Evolutionary conservation across 2,888 invertebrate genomes (phyloP).

Genomic region (Sarcophaga subvicina): DNA sequence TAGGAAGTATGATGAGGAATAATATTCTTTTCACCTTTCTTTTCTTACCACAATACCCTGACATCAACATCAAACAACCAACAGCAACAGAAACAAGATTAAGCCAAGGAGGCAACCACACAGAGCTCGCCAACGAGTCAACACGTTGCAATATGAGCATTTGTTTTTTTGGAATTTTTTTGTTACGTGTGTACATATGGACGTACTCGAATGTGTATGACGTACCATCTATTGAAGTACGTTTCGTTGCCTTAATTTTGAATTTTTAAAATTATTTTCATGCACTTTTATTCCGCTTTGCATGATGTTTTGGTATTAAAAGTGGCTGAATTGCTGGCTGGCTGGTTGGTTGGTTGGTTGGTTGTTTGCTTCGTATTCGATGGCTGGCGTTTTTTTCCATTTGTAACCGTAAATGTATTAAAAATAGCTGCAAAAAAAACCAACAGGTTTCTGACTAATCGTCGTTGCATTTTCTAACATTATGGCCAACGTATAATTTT

Average conservation of each 20-base stretch:
- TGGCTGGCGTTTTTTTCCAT: constrained; percentile 11
- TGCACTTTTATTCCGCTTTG: constrained; percentile 11
- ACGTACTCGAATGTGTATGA: constrained; percentile 2
- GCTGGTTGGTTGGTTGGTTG: not conserved
- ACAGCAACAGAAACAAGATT: not conserved
- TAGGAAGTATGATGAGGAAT: not conserved
- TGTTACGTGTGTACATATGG: not conserved
- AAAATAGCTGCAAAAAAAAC: constrained; percentile 32
- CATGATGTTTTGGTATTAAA: constrained; percentile 39
- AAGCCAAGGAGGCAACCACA: constrained; percentile 24
- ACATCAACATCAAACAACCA: constrained; percentile 26
- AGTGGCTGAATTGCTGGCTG: constrained; percentile 20
- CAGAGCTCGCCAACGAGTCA: not conserved
- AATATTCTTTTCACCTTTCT: not conserved
- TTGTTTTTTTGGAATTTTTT: not conserved
- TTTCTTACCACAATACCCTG: constrained; percentile 54
- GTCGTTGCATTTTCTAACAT: constrained; percentile 43
- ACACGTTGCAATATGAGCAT: constrained; percentile 7
- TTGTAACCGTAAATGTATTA: constrained; percentile 45
- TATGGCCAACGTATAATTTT: constrained; percentile 58
- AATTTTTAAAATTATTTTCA: not conserved
- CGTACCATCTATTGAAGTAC: not conserved
- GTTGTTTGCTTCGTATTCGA: not conserved
- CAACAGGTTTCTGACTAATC: constrained; percentile 78
- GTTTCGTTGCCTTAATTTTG: constrained; percentile 10